Evolutionary conservation across 1,140 invertebrate genomes (phyloP).

Genomic region (Drosophila kurseongensis): DNA sequence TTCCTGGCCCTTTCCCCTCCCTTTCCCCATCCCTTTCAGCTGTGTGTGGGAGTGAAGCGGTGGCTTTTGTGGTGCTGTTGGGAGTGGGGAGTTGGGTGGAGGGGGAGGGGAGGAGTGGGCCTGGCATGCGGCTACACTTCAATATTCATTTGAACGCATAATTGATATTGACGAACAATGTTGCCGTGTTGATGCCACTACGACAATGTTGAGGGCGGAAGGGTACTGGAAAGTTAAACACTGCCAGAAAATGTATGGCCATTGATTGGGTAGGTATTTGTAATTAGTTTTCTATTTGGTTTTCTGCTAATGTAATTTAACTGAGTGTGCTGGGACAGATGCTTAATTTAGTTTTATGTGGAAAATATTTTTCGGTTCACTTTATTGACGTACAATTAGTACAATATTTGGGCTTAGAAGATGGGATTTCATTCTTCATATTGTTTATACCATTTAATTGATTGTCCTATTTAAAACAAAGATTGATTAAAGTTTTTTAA

Average conservation of each 20-base stretch:
- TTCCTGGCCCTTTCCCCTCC: neutral
- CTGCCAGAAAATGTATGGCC: slow-evolving; percentile 32
- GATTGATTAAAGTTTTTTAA: no score
- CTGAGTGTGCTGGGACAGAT: neutral
- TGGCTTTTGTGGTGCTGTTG: slow-evolving; percentile 72
- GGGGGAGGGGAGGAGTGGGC: slow-evolving; percentile 16
- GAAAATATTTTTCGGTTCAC: no score
- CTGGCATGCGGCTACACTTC: slow-evolving; percentile 75
- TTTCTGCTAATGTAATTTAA: neutral
- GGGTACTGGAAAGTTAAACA: slow-evolving; percentile 32
- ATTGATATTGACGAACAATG: slow-evolving; percentile 83
- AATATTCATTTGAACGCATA: slow-evolving; percentile 83
- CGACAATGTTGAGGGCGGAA: slow-evolving; percentile 35
- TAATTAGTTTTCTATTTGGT: neutral
- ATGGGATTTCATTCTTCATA: no score
- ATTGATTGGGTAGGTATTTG: neutral
- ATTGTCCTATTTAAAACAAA: no score
- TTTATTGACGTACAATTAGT: no score
- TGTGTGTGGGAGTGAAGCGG: slow-evolving; percentile 38
- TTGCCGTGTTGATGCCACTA: slow-evolving; percentile 49
- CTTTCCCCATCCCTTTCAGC: neutral
- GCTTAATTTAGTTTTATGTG: neutral
- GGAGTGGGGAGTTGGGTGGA: slow-evolving; percentile 7
- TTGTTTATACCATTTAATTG: no score
- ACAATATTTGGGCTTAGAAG: no score